phyloP scores from a whole-genome alignment of 2,113 vertebrate species.

The Poeciliopsis turrubarensis region DNA sequence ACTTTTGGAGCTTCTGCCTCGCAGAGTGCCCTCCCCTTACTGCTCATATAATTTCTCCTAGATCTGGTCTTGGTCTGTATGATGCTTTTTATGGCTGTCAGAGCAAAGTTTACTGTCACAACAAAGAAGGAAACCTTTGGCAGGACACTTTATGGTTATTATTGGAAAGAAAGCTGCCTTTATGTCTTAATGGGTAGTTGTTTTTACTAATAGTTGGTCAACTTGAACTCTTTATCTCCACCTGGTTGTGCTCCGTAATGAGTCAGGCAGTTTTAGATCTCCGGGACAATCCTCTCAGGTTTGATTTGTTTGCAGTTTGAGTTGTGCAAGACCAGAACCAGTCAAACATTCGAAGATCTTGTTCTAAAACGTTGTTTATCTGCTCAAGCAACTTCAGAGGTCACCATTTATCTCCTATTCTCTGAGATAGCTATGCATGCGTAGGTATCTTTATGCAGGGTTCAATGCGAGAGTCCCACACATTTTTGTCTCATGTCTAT shows the following conservation, averaged over 20 bases:
- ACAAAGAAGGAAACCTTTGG: not conserved
- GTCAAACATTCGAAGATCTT: slow-evolving; percentile 4
- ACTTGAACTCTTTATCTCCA: slow-evolving; percentile 1
- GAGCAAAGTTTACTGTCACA: too few relatives aligned
- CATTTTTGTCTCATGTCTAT: slow-evolving; percentile 15
- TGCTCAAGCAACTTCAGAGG: slow-evolving; percentile 60
- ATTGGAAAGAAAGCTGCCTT: not conserved
- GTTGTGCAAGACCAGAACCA: slow-evolving; percentile 24
- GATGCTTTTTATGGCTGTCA: too few relatives aligned
- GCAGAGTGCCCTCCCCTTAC: too few relatives aligned
- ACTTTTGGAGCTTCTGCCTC: too few relatives aligned
- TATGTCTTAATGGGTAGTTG: not conserved
- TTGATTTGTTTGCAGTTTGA: slow-evolving; percentile 34
- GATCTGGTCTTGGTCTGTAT: not conserved
- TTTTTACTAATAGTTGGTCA: not conserved
- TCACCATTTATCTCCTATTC: slow-evolving; percentile 55
- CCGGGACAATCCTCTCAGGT: slow-evolving; percentile 1
- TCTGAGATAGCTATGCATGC: slow-evolving; percentile 34
- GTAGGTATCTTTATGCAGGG: not conserved
- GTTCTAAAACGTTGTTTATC: slow-evolving; percentile 48
- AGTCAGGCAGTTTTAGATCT: slow-evolving; percentile 6
- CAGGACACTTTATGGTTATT: not conserved
- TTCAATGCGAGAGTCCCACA: slow-evolving; percentile 28
- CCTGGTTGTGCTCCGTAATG: not conserved
- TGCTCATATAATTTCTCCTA: not conserved